Conservation (phyloP, 2,888 invertebrate species). For the Latrodectus hesperus region DNA sequence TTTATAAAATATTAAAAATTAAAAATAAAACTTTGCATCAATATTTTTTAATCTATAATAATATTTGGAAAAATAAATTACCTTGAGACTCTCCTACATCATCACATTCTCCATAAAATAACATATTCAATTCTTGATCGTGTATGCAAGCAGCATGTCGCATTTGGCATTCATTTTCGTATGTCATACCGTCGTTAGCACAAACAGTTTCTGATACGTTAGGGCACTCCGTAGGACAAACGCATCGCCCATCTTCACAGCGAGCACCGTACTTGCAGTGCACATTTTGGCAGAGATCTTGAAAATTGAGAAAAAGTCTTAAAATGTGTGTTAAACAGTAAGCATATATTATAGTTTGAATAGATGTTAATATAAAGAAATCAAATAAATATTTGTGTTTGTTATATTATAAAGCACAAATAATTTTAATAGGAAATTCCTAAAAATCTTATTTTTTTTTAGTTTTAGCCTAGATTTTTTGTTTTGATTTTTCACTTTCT, state of each 20-base stretch:
- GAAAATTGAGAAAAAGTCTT: slow-evolving; percentile 12
- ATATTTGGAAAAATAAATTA: not conserved
- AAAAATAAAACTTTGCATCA: no score
- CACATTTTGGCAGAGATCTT: slow-evolving; percentile 85
- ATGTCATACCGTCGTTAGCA: slow-evolving; percentile 83
- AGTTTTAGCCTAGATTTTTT: no score
- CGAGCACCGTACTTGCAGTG: slow-evolving; percentile 87
- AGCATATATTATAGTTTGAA: no score
- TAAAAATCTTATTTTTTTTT: no score
- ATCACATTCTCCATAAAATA: slow-evolving; percentile 74
- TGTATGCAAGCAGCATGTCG: slow-evolving; percentile 83
- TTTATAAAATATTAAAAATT: no score
- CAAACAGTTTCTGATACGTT: slow-evolving; percentile 89
- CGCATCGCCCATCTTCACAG: slow-evolving; percentile 89
- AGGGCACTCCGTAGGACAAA: slow-evolving; percentile 90
- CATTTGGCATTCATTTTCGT: slow-evolving; percentile 88
- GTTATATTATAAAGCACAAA: no score
- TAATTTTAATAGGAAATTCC: no score
- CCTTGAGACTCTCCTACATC: slow-evolving; percentile 71
- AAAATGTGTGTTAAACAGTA: no score
- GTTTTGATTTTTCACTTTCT: no score
- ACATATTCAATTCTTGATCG: slow-evolving; percentile 78
- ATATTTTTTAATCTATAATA: no score
- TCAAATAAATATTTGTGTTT: no score
- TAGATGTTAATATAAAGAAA: no score